Base-by-base conservation (phyloP, 2,113 vertebrate genomes). In the Gasterosteus nipponicus region DNA sequence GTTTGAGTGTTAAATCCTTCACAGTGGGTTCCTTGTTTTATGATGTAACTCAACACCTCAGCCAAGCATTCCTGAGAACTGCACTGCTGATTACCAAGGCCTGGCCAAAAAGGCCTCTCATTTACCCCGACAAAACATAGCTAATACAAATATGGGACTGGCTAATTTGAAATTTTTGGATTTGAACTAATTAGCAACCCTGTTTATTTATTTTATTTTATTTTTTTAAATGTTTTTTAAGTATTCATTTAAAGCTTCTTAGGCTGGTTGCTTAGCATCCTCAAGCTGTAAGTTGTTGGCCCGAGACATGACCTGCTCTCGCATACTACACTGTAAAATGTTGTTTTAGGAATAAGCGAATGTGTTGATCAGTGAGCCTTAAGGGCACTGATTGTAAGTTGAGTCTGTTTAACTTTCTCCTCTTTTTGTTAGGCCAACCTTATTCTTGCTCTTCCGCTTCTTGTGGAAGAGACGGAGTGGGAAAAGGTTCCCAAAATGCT, bases 11-110 rank as follows among this genome's bases (percentile, higher is more conserved):
- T 78, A 79, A 86, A 86, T 63, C 74, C 66, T 57, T 59, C 67
- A 87, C 81, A 91, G 83, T 80, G 80, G 70, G 12, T 69, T 80
- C 81, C 18, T 91, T 91, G 85, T 89, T 78, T 62, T 63, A 71
- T 84, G 74, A 85, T 87, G 91, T 84, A 92, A 91, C 74, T 31
- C 35, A 61, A 89, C 68, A 84, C 87, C 74, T 58, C 46, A 18
- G 61, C 35, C 60, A 77, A 67, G 74, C 87, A 91, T 91, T 93
- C 84, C 85, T 79, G 49, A 80, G 72, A 87, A 78, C 77, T 58
- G 69, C 75, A 75, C 68, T 64, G 59, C 63, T 0, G 7, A 63
- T 69, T 56, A 72, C 69, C 63, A 81, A 64, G 63, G 62, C 69
- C 69, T 12, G 63, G 35, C 31, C 35, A 78, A 22, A 26, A 78